These are phyloP conservation scores for Tragelaphus imberbis DNA, from an alignment of 2,113 vertebrate genomes.

Conservation along the genomic window DNA sequence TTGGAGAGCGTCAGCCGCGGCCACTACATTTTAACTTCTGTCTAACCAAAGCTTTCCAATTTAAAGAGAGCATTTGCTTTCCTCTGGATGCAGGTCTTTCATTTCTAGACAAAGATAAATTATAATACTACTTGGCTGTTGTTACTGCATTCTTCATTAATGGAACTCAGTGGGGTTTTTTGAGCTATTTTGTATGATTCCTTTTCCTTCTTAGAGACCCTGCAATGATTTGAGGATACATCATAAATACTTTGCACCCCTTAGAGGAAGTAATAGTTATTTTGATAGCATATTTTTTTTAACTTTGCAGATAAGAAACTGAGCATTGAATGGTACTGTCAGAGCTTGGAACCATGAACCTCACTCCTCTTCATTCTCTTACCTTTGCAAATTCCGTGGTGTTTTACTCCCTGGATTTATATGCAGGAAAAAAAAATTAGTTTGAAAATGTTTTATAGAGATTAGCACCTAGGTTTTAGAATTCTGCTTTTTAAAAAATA, in stretches of 20 bases:
- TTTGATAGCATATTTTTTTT: not conserved
- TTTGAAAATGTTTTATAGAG: not conserved
- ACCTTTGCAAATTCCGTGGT: not conserved
- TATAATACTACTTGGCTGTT: not conserved
- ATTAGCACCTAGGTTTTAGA: not conserved
- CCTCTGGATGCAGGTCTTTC: constrained; percentile 19
- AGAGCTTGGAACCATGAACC: not conserved
- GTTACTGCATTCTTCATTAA: constrained; percentile 1
- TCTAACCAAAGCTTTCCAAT: not conserved
- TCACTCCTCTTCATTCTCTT: constrained; percentile 30
- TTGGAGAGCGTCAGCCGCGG: not conserved
- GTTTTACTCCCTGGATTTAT: not conserved
- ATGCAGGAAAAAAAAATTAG: not conserved
- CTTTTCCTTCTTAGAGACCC: not conserved
- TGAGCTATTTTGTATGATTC: not conserved
- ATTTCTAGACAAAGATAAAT: constrained; percentile 24
- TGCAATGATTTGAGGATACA: not conserved
- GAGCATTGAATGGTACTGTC: not conserved
- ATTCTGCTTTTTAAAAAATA: constrained; percentile 32
- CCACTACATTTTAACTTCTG: not conserved
- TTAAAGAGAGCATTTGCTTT: not conserved
- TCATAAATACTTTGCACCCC: constrained; percentile 9
- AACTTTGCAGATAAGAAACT: constrained; percentile 10
- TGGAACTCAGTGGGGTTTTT: not conserved
- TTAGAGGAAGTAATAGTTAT: not conserved